A percentile compares a stretch with the other conserved stretches of the same genome.
These are phyloP conservation scores for Probosciger aterrimus DNA, from an alignment of 2,113 vertebrate species.

Conservation along the genomic window DNA sequence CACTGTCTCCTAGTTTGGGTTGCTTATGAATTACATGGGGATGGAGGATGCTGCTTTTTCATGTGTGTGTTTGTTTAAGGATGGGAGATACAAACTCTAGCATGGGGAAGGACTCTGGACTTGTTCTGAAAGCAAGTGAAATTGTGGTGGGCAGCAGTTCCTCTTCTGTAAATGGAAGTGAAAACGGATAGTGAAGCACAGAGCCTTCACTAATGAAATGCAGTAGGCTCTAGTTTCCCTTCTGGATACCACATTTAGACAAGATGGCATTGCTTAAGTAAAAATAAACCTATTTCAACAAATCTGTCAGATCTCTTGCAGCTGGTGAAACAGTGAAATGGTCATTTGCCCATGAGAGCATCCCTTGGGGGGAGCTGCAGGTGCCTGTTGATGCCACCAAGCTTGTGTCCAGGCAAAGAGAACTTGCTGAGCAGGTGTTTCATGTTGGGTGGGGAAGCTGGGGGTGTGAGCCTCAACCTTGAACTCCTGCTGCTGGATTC, in stretches of 20 bases:
- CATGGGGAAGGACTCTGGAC: not conserved
- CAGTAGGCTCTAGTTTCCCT: not conserved
- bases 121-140: not conserved
- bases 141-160: not conserved
- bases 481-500: not conserved
- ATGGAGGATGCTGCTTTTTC: not conserved
- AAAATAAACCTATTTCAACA: not conserved
- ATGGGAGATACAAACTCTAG: not conserved
- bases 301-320: not conserved
- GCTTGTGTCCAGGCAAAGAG: not conserved
- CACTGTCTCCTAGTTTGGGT: not conserved
- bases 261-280: fast-evolving
- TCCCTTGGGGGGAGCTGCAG: fast-evolving
- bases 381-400: fast-evolving
- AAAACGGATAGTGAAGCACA: not conserved
- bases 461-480: not conserved
- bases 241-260: not conserved
- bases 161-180: not conserved
- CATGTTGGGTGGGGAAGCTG: fast-evolving
- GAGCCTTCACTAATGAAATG: not conserved
- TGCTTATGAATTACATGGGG: not conserved
- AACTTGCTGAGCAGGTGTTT: not conserved
- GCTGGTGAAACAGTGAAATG: not conserved
- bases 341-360: fast-evolving
- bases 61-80: not conserved